Conservation (phyloP, 2,797 vertebrate species). For the Clarias laeviceps region DNA sequence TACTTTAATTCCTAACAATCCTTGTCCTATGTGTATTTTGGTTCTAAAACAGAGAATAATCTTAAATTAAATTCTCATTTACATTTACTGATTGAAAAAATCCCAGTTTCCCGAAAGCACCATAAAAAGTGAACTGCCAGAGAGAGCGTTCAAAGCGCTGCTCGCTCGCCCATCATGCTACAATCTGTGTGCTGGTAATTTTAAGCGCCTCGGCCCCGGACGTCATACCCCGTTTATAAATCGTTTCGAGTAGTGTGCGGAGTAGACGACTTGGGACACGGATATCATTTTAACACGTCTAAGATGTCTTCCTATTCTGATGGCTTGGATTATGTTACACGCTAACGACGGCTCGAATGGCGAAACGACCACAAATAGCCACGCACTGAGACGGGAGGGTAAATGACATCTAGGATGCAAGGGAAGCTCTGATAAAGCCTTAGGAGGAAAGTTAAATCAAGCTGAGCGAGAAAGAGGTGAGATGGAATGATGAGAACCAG, state of each 20-base stretch:
- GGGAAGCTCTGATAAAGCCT: background rate
- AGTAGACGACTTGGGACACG: background rate
- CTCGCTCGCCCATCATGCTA: background rate
- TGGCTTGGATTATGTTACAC: background rate
- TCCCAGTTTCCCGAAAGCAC: background rate
- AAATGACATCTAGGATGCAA: background rate
- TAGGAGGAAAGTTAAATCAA: background rate
- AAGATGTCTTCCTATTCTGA: background rate
- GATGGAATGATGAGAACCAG: constrained; percentile 1
- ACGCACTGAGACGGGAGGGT: background rate
- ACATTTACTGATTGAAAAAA: background rate
- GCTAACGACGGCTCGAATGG: background rate
- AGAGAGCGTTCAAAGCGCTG: background rate
- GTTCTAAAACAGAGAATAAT: background rate
- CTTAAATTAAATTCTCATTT: background rate
- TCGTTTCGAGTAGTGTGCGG: no score
- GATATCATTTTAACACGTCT: background rate
- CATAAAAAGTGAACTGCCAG: background rate
- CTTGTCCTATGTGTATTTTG: background rate
- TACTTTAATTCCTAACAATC: background rate
- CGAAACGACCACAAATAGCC: background rate
- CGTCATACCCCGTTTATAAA: background rate
- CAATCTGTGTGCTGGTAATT: background rate
- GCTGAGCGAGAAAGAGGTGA: constrained; percentile 2
- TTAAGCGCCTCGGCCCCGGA: background rate